Conservation (phyloP, 2,797 vertebrate species). For the Chelon auratus region DNA sequence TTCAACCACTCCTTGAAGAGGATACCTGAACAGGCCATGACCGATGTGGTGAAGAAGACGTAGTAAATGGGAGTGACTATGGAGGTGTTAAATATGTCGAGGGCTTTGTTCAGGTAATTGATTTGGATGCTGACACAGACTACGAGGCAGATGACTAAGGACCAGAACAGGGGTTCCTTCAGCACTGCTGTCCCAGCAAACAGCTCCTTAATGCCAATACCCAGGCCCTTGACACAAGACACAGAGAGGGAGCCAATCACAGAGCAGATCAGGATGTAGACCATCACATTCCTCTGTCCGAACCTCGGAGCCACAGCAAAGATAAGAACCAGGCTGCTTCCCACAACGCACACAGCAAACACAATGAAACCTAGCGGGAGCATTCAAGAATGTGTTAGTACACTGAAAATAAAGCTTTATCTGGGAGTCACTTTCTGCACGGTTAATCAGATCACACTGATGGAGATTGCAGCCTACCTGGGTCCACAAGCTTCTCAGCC, state of each 20-base stretch:
- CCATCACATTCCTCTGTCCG: slow-evolving; percentile 88
- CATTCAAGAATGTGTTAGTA: slow-evolving; percentile 64
- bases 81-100: slow-evolving; percentile 89
- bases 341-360: slow-evolving; percentile 86
- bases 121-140: slow-evolving; percentile 88
- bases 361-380: slow-evolving; percentile 86
- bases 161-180: slow-evolving; percentile 87
- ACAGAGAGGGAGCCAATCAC: slow-evolving; percentile 89
- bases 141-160: slow-evolving; percentile 84
- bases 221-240: slow-evolving; percentile 90
- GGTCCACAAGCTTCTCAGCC: slow-evolving; percentile 89
- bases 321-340: slow-evolving; percentile 87
- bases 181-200: slow-evolving; percentile 85
- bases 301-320: slow-evolving; percentile 86
- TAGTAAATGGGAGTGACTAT: slow-evolving; percentile 89
- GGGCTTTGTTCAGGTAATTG: slow-evolving; percentile 90
- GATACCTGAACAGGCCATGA: slow-evolving; percentile 90
- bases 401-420: slow-evolving; percentile 1
- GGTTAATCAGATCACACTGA: slow-evolving; percentile 38
- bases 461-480: slow-evolving; percentile 76
- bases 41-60: slow-evolving; percentile 89
- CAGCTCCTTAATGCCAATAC: slow-evolving; percentile 88
- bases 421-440: slow-evolving; percentile 31
- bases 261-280: slow-evolving; percentile 91
- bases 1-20: slow-evolving; percentile 91